Evolutionary conservation across 2,797 vertebrate species (phyloP), one percentile per base, ranked within the genome.

Genomic region (Melanogrammus aeglefinus): DNA sequence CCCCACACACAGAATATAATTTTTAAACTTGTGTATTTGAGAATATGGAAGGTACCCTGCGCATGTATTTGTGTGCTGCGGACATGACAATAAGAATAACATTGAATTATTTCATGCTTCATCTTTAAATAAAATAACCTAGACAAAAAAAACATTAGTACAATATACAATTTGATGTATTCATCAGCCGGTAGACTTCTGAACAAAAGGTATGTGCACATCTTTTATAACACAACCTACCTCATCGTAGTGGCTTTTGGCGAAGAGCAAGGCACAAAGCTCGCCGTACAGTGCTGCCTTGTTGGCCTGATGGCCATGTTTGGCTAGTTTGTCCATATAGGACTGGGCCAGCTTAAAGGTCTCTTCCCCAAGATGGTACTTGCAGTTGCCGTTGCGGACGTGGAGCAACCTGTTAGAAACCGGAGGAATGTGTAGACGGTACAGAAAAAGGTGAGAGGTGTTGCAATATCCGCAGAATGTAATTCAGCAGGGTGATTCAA

Each of bases 201-300:
- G 47, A 57, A 12, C 47, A 21, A 51, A 51, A 51, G 13, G 47
- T 18, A 57, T 57, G 18, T 21, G 18, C 47, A 57, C 18, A 57
- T 66, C 27, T 66, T 27, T 4, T 41, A n/a, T 21, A 57, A 57
- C 51, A 29, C 12, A 72, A 72, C 70, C 31, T 90, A 99, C 98
- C 95, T 99, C 98, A 75, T 99, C 98, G 6, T 99, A 99, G 92
- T 99, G 98, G 91, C 98, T 99, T 95, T 99, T 99, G 89, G 98
- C 98, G 83, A 99, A 99, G 72, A 99, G 96, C 86, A 99, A 94
- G 1, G 97, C 97, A 75, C 98, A 99, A 0, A 99, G 93, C 90
- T 99, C 98, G 63, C 97, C 98, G 1, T 99, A 99, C 0, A 99
- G 95, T 0, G 98, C 98, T 0, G 98, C 98, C 92, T 97, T 99